Evolutionary conservation across 2,797 vertebrate species (phyloP).

Genomic region (Gorsachius magnificus): DNA sequence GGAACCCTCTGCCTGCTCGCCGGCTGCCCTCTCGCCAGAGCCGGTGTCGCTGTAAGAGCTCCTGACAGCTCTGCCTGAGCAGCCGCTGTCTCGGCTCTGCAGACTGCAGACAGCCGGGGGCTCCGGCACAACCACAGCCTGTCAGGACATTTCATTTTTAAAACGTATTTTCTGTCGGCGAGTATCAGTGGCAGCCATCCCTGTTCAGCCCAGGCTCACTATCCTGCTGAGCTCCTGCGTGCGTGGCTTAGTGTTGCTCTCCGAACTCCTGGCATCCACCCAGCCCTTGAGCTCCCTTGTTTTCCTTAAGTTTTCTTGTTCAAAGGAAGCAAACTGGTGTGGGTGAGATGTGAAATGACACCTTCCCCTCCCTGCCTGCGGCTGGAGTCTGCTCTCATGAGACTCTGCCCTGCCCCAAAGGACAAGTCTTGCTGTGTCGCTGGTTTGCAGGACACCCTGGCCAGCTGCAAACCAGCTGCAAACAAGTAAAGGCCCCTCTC

Average conservation of each 20-base stretch:
- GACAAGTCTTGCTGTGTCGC: fast-evolving
- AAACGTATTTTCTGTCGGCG: neutral
- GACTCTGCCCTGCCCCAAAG: neutral
- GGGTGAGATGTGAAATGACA: fast-evolving
- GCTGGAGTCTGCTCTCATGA: fast-evolving
- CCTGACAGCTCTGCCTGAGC: neutral
- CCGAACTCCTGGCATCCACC: fast-evolving
- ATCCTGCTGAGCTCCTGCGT: neutral
- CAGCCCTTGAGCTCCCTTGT: neutral
- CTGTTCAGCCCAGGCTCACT: neutral
- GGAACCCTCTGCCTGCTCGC: neutral
- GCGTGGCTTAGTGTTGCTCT: fast-evolving
- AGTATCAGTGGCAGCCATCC: neutral
- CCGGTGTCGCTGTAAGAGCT: neutral
- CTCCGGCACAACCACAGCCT: neutral
- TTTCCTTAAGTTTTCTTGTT: neutral
- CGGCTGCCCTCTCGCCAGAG: fast-evolving
- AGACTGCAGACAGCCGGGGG: neutral
- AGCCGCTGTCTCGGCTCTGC: neutral
- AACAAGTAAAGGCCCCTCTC: too few relatives aligned
- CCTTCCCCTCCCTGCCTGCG: neutral
- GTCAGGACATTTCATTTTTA: neutral
- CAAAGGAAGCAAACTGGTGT: fast-evolving
- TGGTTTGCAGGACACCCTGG: neutral
- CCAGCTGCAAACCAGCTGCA: too few relatives aligned